Evolutionary conservation across 2,888 invertebrate species (phyloP), one percentile per base, ranked within the genome.

Genomic region (Lypha dubia): DNA sequence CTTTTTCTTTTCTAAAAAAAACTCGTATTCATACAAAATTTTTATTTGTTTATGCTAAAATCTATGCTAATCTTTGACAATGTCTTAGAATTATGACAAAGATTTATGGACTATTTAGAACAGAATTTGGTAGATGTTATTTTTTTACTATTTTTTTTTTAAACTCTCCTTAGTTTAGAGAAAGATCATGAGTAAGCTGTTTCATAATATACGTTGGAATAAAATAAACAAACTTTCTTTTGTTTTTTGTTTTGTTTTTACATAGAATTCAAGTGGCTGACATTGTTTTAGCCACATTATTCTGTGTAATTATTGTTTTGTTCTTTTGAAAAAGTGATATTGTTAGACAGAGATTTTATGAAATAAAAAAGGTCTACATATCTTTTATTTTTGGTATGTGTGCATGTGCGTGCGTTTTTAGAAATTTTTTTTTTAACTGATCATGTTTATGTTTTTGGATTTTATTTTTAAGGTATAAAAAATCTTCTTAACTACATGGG

Each of bases 211-310:
- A n/a, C n/a, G 1, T 24, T 1, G 17, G 53, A 46, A 35, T 44
- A 77, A 68, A 63, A 49, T 73, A 83, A 83, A 68, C 60, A 68
- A 73, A 73, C 62, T 68, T 83, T 75, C n/a, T 68, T 17, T 70
- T 41, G 20, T 44, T 17, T 44, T 68, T 68, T n/a, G n/a, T 68
- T 17, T 70, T 41, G 20, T 44, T 17, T 44, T 68, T 68, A 53
- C 11, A 17, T 0, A n/a, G 62, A 83, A 71, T 65, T 76, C 65
- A 82, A 82, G 76, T 82, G 58, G 63, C 24, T 65, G 20, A 17
- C 41, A 65, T 71, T 76, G 65, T 82, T 56, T 8, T 58, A 0
- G 1, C n/a, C 15, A 13, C n/a, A 9, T 3, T 1, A 51, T 75
- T 65, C 20, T 53, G 3, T 17, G 32, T 44, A 22, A 20, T 3